phyloP scores from a whole-genome alignment of 2,888 invertebrate species.

The Troglohyphantes excavatus region DNA sequence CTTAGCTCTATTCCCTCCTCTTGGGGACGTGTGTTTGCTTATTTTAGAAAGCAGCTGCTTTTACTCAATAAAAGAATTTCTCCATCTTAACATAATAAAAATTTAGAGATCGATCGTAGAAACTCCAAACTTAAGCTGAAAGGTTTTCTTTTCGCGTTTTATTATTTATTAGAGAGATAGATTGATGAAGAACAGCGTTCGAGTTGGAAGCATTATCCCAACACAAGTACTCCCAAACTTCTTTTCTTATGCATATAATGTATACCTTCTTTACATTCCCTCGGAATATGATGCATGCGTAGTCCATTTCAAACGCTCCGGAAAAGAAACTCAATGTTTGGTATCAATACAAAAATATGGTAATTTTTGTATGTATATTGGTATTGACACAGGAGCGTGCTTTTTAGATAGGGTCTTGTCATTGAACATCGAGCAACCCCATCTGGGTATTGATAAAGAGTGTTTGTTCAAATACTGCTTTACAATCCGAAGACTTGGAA shows the following conservation, averaged over 20 bases:
- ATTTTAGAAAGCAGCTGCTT: not conserved
- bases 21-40: not conserved
- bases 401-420: not conserved
- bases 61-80: not conserved
- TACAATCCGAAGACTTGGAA: no score
- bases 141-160: not conserved
- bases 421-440: not conserved
- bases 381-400: not conserved
- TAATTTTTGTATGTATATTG: not conserved
- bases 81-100: not conserved
- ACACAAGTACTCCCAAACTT: not conserved
- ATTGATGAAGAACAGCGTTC: not conserved
- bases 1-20: not conserved
- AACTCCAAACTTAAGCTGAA: not conserved
- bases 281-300: not conserved
- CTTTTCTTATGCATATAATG: slow-evolving; percentile 6
- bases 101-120: not conserved
- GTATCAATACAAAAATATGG: not conserved
- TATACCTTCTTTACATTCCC: not conserved
- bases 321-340: not conserved
- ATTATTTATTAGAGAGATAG: not conserved
- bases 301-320: not conserved
- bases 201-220: not conserved
- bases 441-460: not conserved
- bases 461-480: not conserved